phyloP scores from a whole-genome alignment of 2,888 invertebrate species.

The Coleophora flavipennella region DNA sequence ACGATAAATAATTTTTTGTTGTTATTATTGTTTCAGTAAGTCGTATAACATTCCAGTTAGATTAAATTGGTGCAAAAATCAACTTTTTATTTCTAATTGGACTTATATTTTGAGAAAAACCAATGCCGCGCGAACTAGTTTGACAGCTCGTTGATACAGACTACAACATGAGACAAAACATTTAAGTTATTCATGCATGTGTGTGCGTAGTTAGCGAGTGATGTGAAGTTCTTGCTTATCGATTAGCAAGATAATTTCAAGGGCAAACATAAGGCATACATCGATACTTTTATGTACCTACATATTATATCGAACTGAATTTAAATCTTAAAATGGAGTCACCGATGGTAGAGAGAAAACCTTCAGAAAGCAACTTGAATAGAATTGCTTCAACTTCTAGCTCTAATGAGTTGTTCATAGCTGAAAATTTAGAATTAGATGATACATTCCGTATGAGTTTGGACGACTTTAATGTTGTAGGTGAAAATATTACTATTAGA shows the following conservation, averaged over 20 bases:
- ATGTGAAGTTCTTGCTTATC: conserved; percentile 67
- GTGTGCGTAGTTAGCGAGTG: conserved; percentile 50
- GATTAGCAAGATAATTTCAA: conserved; percentile 63
- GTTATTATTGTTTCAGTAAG: conserved; percentile 18
- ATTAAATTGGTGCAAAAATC: conserved; percentile 16
- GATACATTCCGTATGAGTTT: conserved; percentile 58
- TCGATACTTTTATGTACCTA: conserved; percentile 17
- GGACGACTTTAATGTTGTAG: conserved; percentile 48
- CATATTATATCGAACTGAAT: too few species aligned
- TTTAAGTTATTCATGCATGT: too few species aligned
- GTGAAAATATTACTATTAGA: conserved; percentile 56
- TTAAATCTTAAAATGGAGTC: too few species aligned
- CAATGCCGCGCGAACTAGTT: conserved; percentile 53
- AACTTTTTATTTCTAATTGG: conserved; percentile 22
- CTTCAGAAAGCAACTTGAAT: conserved; percentile 22
- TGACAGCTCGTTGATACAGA: conserved; percentile 58
- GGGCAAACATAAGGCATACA: too few species aligned
- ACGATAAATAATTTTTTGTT: conserved; percentile 39
- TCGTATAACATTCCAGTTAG: conserved; percentile 23
- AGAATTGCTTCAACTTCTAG: conserved; percentile 26
- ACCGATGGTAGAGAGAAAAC: conserved; percentile 26
- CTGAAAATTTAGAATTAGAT: conserved; percentile 48
- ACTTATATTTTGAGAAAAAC: conserved; percentile 29
- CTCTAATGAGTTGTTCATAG: conserved; percentile 43
- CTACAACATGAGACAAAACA: conserved; percentile 25